Conservation (phyloP, 2,797 vertebrate species). For the Pteronotus mesoamericanus region DNA sequence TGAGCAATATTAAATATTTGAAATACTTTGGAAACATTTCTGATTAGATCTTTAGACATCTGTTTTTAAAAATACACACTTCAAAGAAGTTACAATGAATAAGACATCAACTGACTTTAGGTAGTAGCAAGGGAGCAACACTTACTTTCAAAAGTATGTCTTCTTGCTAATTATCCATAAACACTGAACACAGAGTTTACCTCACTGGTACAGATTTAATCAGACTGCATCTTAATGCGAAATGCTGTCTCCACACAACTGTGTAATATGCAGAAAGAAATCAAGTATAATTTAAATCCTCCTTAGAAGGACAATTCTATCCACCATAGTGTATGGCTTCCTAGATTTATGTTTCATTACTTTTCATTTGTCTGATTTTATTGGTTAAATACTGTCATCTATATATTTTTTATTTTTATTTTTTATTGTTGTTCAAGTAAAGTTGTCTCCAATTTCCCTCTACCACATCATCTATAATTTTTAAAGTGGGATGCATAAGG, state of each 20-base stretch:
- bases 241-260: neutral
- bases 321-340: neutral
- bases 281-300: neutral
- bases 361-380: neutral
- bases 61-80: neutral
- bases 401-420: too few relatives aligned
- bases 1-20: slow-evolving; percentile 51
- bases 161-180: slow-evolving; percentile 25
- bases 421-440: too few relatives aligned
- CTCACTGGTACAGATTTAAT: neutral
- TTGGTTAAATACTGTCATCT: neutral
- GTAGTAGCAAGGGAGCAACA: neutral
- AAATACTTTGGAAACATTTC: neutral
- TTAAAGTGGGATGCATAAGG: neutral
- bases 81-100: neutral
- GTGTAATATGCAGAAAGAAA: neutral
- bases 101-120: slow-evolving; percentile 1
- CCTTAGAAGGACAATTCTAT: neutral
- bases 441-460: too few relatives aligned
- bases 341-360: neutral
- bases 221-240: neutral
- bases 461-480: too few relatives aligned
- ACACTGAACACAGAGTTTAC: neutral
- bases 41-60: slow-evolving; percentile 23
- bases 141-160: neutral